These are phyloP conservation scores for Microtus californicus DNA, from an alignment of 2,797 vertebrate genomes.

Conservation along the genomic window DNA sequence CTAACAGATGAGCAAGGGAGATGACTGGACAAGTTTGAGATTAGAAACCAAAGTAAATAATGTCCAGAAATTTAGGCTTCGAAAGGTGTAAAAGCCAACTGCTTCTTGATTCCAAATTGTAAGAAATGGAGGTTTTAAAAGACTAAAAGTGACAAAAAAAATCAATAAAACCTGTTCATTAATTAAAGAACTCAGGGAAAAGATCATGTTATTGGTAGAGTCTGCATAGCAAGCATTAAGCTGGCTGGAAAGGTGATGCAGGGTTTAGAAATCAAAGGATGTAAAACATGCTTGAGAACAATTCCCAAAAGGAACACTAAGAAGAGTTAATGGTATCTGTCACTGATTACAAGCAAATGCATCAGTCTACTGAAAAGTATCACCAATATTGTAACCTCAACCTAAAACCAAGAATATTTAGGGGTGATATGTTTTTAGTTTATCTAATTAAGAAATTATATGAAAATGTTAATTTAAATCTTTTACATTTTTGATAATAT, in stretches of 20 bases:
- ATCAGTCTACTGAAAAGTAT: background rate
- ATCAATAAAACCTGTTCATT: conserved; percentile 27
- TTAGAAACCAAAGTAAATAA: background rate
- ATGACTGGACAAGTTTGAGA: background rate
- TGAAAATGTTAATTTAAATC: background rate
- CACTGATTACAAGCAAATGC: background rate
- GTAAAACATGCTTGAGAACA: background rate
- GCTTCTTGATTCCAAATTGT: conserved; percentile 23
- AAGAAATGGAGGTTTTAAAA: conserved; percentile 15
- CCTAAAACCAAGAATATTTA: background rate
- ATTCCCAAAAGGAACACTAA: background rate
- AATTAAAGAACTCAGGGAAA: conserved; percentile 25
- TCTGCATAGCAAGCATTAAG: background rate
- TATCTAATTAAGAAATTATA: conserved; percentile 9
- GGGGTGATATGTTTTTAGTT: background rate
- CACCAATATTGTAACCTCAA: background rate
- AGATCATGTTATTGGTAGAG: background rate
- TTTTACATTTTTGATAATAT: background rate
- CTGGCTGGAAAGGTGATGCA: background rate
- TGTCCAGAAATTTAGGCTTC: background rate
- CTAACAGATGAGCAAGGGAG: background rate
- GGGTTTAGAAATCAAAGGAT: conserved; percentile 13
- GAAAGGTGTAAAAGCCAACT: background rate
- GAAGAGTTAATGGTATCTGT: background rate
- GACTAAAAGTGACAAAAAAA: background rate